Conservation (phyloP, 2,888 invertebrate species). For the Synergus laeviventris region DNA sequence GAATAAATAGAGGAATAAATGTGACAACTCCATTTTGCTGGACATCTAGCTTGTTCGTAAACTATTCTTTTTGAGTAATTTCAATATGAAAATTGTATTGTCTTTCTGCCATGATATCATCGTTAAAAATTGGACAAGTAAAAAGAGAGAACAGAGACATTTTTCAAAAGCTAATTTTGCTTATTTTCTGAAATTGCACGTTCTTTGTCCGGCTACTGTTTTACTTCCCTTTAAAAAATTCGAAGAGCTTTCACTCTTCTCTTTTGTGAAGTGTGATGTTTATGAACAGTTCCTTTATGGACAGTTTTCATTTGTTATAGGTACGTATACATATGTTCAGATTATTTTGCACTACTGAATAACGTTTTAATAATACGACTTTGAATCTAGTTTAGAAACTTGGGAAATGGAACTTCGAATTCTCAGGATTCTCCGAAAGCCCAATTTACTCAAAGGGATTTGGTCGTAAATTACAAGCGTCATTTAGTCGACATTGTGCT, state of each 20-base stretch:
- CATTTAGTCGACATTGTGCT: conserved; percentile 38
- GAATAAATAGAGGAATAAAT: not conserved
- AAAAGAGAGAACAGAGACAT: not conserved
- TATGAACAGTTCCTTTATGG: not conserved
- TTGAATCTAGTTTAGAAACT: conserved; percentile 8
- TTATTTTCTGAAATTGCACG: not conserved
- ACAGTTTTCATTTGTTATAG: no score
- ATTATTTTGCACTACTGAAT: not conserved
- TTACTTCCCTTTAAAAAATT: not conserved
- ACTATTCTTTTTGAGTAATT: not conserved
- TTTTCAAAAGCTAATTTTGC: not conserved
- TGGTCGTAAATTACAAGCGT: conserved; percentile 34
- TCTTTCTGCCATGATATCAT: not conserved
- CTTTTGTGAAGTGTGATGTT: not conserved
- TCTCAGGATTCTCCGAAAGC: conserved; percentile 14
- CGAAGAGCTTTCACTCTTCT: not conserved
- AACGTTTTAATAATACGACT: conserved; percentile 21
- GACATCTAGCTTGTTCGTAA: not conserved
- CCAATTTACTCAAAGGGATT: conserved; percentile 23
- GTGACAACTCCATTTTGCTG: not conserved
- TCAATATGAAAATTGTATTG: not conserved
- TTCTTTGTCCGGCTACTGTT: not conserved
- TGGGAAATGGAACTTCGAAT: conserved; percentile 16
- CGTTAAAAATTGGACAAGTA: not conserved
- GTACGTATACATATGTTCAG: not conserved